Evolutionary conservation across 1,140 invertebrate genomes (phyloP).

Genomic region (Leptinotarsa lineolata): DNA sequence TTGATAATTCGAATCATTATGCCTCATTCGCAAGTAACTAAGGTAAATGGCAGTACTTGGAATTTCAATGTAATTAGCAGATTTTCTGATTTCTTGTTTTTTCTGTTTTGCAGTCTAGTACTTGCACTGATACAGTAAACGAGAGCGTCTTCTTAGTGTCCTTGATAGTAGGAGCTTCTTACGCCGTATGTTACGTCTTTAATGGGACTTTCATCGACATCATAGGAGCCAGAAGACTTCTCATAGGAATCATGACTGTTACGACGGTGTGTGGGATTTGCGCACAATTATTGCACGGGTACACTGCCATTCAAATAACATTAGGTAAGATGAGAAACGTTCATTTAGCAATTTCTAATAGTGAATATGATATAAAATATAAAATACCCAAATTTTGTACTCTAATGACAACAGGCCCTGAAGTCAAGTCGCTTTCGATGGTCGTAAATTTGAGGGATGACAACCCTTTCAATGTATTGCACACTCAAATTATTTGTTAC

Average conservation of each 20-base stretch:
- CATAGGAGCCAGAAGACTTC: conserved; percentile 55
- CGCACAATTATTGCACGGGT: conserved; percentile 33
- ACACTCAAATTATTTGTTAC: no score
- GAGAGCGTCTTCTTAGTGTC: conserved; percentile 59
- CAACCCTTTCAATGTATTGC: no score
- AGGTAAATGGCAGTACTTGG: no score
- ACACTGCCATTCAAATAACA: conserved; percentile 9
- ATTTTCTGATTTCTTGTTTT: no score
- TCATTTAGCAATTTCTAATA: neutral
- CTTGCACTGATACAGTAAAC: conserved; percentile 46
- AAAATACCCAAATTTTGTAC: no score
- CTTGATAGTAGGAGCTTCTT: conserved; percentile 57
- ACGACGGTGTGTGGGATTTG: conserved; percentile 38
- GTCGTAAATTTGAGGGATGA: no score
- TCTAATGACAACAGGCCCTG: no score
- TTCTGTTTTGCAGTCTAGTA: conserved; percentile 23
- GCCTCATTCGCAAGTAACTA: no score
- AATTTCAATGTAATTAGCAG: no score
- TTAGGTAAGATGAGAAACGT: conserved; percentile 24
- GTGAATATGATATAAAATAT: no score
- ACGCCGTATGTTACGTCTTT: conserved; percentile 58
- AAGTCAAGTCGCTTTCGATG: no score
- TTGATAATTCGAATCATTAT: no score
- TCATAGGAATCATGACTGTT: conserved; percentile 31
- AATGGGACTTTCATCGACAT: conserved; percentile 60